Conservation (phyloP, 2,113 vertebrate species). For the Todiramphus saurophagus region DNA sequence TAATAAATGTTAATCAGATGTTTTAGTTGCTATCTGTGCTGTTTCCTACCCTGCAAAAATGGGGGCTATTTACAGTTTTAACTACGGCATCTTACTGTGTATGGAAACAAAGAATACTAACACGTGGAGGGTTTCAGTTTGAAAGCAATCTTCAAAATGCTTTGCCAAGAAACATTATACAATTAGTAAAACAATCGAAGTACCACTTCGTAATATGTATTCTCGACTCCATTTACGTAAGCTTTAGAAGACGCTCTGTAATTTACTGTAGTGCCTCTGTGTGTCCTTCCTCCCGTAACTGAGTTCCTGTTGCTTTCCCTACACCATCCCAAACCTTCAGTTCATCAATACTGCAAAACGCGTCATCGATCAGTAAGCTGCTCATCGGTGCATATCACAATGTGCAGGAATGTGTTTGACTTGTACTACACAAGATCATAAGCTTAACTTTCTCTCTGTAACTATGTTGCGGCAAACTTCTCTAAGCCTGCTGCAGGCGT, state of each 20-base stretch:
- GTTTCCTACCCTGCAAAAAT: neutral
- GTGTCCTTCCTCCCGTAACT: neutral
- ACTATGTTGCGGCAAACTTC: neutral
- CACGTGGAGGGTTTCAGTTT: neutral
- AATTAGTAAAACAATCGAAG: neutral
- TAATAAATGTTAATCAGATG: neutral
- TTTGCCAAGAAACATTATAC: neutral
- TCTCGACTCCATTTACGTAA: neutral
- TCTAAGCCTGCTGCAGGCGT: neutral
- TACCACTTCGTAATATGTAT: neutral
- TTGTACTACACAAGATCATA: neutral
- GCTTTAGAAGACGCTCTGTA: neutral
- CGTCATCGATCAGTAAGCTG: neutral
- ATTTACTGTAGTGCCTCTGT: neutral
- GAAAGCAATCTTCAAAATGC: slow-evolving; percentile 23
- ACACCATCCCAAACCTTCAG: neutral
- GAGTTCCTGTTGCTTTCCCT: neutral
- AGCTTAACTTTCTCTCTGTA: neutral
- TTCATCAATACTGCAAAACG: neutral
- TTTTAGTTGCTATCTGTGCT: neutral
- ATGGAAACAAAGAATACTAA: neutral
- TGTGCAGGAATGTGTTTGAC: neutral
- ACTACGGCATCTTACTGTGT: neutral
- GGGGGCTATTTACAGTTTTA: neutral
- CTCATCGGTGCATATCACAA: neutral